Conservation (phyloP, 2,888 invertebrate species). For the Ernsta delagoae region DNA sequence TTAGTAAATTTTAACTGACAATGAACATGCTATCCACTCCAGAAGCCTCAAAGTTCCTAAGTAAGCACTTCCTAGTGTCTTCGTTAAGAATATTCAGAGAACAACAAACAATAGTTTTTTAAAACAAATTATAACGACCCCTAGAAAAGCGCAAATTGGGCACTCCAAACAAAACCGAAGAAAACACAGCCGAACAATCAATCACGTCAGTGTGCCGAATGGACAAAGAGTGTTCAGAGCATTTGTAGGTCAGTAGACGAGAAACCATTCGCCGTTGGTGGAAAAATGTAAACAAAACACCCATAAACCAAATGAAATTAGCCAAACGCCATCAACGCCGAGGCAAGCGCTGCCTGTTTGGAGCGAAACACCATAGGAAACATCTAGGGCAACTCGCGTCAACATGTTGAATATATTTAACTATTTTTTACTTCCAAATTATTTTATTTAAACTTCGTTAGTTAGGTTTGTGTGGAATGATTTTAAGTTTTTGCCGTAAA, state of each 20-base stretch:
- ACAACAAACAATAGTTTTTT: slow-evolving; percentile 1
- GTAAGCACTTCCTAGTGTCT: neutral
- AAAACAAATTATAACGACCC: neutral
- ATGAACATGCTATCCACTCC: no score
- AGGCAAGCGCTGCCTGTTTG: slow-evolving; percentile 12
- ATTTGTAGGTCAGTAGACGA: slow-evolving; percentile 59
- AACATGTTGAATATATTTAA: neutral
- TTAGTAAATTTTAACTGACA: no score
- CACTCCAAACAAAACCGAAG: slow-evolving; percentile 41
- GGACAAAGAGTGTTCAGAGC: slow-evolving; percentile 48
- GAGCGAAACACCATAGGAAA: slow-evolving; percentile 20
- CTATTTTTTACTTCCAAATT: neutral
- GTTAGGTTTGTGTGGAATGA: no score
- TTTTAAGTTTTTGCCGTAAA: no score
- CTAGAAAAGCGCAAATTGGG: slow-evolving; percentile 6
- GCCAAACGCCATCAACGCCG: slow-evolving; percentile 40
- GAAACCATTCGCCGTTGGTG: slow-evolving; percentile 54
- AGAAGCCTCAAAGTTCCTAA: no score
- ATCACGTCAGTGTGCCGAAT: slow-evolving; percentile 30
- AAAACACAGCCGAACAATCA: slow-evolving; percentile 16
- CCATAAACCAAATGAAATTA: slow-evolving; percentile 68
- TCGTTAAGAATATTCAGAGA: neutral
- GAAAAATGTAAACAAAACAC: slow-evolving; percentile 66
- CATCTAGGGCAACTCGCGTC: neutral
- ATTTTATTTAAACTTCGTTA: no score